These are phyloP conservation scores for Hololepta plana DNA, from an alignment of 2,888 invertebrate genomes.

Conservation along the genomic window DNA sequence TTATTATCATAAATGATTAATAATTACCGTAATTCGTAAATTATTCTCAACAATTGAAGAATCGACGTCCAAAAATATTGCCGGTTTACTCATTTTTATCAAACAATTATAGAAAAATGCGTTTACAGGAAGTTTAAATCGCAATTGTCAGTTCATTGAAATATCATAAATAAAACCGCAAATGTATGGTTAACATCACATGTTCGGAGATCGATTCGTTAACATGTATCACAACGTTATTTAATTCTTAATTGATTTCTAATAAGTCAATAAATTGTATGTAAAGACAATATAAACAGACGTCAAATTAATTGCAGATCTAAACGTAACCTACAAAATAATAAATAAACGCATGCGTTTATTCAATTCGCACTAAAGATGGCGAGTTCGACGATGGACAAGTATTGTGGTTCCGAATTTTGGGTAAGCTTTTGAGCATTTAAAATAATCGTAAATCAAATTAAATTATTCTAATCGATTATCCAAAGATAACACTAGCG, in stretches of 20 bases:
- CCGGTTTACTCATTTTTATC: constrained; percentile 5
- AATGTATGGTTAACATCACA: too few species aligned
- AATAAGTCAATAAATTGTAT: neutral
- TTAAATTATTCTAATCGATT: constrained; percentile 2
- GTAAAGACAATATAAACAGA: too few species aligned
- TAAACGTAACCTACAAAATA: too few species aligned
- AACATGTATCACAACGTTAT: neutral
- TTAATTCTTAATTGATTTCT: neutral
- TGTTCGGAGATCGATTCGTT: too few species aligned
- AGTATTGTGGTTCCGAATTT: constrained; percentile 61
- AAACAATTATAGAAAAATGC: too few species aligned
- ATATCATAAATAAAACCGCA: too few species aligned
- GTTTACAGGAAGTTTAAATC: too few species aligned
- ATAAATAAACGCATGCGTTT: constrained; percentile 10
- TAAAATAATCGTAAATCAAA: constrained; percentile 3
- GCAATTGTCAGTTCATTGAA: too few species aligned
- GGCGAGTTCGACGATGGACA: constrained; percentile 45
- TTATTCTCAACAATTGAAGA: constrained; percentile 23
- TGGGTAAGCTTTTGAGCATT: constrained; percentile 43
- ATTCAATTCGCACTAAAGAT: constrained; percentile 19
- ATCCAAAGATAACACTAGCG: too few species aligned
- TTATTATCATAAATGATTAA: too few species aligned
- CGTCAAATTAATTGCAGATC: too few species aligned
- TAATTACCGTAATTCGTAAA: constrained; percentile 21
- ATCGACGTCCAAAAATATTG: constrained; percentile 23